A percentile compares a stretch with the other conserved stretches of the same genome.
phyloP scores from a whole-genome alignment of 2,888 invertebrate species.

The Agrypnus murinus region DNA sequence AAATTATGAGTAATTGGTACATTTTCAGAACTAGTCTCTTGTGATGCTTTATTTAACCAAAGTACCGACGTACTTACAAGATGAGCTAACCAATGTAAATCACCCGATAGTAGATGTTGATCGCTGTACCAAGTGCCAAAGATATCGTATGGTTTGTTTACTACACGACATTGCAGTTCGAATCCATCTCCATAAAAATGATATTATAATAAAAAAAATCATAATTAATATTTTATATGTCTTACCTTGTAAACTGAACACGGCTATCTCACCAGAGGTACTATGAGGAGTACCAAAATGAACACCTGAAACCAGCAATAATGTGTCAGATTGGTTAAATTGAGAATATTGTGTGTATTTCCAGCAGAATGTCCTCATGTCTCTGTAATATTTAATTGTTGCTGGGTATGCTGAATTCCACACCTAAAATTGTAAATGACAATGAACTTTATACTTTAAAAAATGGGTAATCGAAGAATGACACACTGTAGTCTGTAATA shows the following conservation, averaged over 20 bases:
- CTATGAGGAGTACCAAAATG: conserved; percentile 85
- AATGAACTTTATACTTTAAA: background rate
- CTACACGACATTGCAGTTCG: conserved; percentile 79
- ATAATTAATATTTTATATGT: conserved; percentile 30
- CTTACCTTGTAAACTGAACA: conserved; percentile 83
- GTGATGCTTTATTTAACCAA: conserved; percentile 88
- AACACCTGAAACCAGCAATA: conserved; percentile 88
- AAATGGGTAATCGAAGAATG: background rate
- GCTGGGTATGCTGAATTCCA: conserved; percentile 86
- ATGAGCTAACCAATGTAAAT: conserved; percentile 86
- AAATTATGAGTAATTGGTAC: conserved; percentile 84
- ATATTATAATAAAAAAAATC: conserved; percentile 6
- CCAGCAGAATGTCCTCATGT: conserved; percentile 89
- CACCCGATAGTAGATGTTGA: conserved; percentile 85
- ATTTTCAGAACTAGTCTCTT: conserved; percentile 85
- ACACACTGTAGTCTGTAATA: no score
- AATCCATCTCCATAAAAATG: conserved; percentile 55
- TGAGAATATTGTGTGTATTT: conserved; percentile 91
- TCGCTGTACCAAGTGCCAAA: conserved; percentile 94
- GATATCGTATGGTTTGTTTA: conserved; percentile 90
- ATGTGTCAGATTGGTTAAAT: conserved; percentile 87
- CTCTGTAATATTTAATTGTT: conserved; percentile 79
- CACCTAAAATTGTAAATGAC: conserved; percentile 72
- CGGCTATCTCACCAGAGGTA: conserved; percentile 91
- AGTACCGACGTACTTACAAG: conserved; percentile 83